Percentiles rank a stretch among this genome's conserved stretches.
Evolutionary conservation across 2,888 invertebrate genomes (phyloP).

Genomic region (Hanleya hanleyi): DNA sequence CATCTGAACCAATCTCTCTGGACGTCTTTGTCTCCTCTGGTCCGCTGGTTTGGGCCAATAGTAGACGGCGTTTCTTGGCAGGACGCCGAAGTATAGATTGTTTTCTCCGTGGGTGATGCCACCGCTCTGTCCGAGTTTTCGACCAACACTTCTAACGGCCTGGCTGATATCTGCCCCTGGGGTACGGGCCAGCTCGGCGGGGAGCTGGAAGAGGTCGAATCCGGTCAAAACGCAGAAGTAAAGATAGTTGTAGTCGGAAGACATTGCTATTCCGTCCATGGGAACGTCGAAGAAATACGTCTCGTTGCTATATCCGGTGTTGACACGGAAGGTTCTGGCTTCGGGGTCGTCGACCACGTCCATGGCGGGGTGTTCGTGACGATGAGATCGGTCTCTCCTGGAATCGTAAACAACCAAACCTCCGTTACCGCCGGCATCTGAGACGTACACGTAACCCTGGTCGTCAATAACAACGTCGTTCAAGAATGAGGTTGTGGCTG

Average conservation of each 20-base stretch:
- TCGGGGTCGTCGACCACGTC: neutral
- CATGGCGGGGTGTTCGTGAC: constrained; percentile 36
- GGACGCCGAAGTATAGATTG: constrained; percentile 34
- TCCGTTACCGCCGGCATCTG: constrained; percentile 44
- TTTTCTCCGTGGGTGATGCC: constrained; percentile 1
- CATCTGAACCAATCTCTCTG: constrained; percentile 29
- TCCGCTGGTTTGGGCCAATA: constrained; percentile 45
- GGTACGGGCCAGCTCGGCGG: neutral
- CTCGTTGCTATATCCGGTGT: constrained; percentile 25
- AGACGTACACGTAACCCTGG: constrained; percentile 45
- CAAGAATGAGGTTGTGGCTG: constrained; percentile 45
- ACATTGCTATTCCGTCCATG: constrained; percentile 2
- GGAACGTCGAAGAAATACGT: constrained; percentile 22
- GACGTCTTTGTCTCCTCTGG: constrained; percentile 32
- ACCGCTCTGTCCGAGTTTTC: neutral
- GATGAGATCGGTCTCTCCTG: neutral
- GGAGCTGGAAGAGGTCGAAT: neutral
- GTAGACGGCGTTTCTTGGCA: constrained; percentile 47
- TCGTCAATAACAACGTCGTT: constrained; percentile 57
- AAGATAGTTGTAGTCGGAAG: constrained; percentile 1
- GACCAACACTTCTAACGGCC: neutral
- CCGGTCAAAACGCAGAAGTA: neutral
- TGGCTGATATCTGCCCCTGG: neutral
- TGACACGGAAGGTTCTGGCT: neutral
- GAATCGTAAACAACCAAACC: constrained; percentile 52